A percentile compares a stretch with the other conserved stretches of the same genome.
Evolutionary conservation across 2,113 vertebrate genomes (phyloP).

Genomic region (Cyprinus carpio): DNA sequence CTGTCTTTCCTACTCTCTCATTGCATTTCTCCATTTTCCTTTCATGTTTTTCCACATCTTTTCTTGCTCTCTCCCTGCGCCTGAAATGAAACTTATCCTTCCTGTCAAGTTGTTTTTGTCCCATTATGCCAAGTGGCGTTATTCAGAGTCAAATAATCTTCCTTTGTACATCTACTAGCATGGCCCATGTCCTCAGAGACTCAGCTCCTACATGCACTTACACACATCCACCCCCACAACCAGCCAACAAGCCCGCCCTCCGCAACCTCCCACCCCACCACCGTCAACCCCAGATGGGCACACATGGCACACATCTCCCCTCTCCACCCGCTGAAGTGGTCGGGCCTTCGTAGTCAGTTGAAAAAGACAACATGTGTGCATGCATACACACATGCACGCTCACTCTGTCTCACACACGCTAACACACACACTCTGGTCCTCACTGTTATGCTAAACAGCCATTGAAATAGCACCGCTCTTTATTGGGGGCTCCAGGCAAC

Average conservation of each 20-base stretch:
- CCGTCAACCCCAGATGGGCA: conserved; percentile 44
- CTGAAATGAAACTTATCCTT: conserved; percentile 93
- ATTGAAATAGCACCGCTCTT: conserved; percentile 29
- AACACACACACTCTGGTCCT: neutral
- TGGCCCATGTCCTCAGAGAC: conserved; percentile 87
- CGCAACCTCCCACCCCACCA: conserved; percentile 6
- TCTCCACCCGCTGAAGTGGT: conserved; percentile 50
- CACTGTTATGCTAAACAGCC: conserved; percentile 35
- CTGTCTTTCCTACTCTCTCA: conserved; percentile 43
- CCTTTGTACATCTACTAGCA: conserved; percentile 94
- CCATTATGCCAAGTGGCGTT: conserved; percentile 91
- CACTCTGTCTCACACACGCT: neutral
- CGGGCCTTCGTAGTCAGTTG: conserved; percentile 36
- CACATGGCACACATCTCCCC: conserved; percentile 43
- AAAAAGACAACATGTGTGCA: conserved; percentile 45
- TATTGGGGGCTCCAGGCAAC: conserved; percentile 35
- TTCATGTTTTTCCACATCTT: conserved; percentile 62
- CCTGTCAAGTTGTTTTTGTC: conserved; percentile 92
- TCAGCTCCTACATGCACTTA: conserved; percentile 81
- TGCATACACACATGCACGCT: conserved; percentile 39
- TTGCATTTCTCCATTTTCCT: conserved; percentile 51
- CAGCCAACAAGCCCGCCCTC: conserved; percentile 26
- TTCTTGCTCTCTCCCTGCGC: conserved; percentile 66
- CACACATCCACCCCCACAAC: conserved; percentile 40
- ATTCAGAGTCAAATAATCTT: conserved; percentile 95